Evolutionary conservation across 2,797 vertebrate species (phyloP), one percentile per base, ranked within the genome.

Genomic region (Rallus crepitans): DNA sequence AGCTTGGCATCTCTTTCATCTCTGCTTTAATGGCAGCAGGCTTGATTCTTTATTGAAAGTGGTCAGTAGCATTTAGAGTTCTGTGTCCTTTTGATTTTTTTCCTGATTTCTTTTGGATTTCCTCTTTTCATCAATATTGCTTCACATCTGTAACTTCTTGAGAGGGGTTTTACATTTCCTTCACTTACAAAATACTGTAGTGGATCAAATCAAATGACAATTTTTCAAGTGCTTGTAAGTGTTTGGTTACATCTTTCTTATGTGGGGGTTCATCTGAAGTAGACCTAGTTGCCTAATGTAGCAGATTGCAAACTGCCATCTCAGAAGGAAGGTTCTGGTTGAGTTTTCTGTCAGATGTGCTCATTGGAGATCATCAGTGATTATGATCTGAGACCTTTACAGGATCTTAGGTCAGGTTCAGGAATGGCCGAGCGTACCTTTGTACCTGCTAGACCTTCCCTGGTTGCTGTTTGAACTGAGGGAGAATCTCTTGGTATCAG

Each of bases 391-490:
- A 71, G 33, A 1, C 25, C 45, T 65, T 70, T 25, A 17, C 5
- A 25, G 17, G 57, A 53, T 33, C 48, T 52, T 71, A 31, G 31
- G 35, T 39, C 37, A 64, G 30, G 23, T 40, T 89, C 18, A 11
- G 19, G 72, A 55, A 39, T 7, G 50, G 13, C 56, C 15, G 2
- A 42, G n/a, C 5, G 0, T 45, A 10, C 28, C 33, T 47, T 11
- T n/a, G 37, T 27, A 11, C 4, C 0, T 12, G 28, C 47, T 39
- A 23, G 42, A 5, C 10, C 1, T 40, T 45, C 2, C 1, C 23
- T 20, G 31, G 23, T 81, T 31, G 56, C 27, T 52, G 0, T 59
- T 31, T 56, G 64, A 25, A 13, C 20, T 18, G 24, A 9, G 39
- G 15, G 31, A 23, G 53, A 60, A 12, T n/a, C 37, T 63, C 19